Evolutionary conservation across 2,888 invertebrate species (phyloP).

Genomic region (Lasiommata megera): DNA sequence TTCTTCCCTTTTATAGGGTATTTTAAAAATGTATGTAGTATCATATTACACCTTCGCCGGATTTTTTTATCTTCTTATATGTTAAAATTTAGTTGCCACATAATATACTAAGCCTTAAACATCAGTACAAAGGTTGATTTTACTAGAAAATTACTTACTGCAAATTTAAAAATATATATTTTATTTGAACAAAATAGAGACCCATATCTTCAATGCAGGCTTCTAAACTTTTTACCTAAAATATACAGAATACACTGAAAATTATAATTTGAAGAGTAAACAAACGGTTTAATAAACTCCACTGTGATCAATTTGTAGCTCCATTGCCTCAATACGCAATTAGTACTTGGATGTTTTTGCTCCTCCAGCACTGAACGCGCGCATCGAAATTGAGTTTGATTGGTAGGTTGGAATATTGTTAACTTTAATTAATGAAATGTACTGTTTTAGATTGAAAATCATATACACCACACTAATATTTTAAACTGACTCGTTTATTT

Average conservation of each 20-base stretch:
- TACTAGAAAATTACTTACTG: too few species aligned
- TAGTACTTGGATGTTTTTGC: conserved; percentile 22
- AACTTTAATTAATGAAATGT: conserved; percentile 8
- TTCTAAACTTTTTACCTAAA: neutral
- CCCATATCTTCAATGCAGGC: neutral
- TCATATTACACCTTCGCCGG: too few species aligned
- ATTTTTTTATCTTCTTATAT: too few species aligned
- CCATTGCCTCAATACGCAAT: conserved; percentile 26
- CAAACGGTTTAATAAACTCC: conserved; percentile 19
- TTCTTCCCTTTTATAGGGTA: too few species aligned
- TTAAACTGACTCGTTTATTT: neutral
- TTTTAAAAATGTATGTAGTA: too few species aligned
- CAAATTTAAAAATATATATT: too few species aligned
- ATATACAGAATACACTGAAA: neutral
- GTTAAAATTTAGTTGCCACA: too few species aligned
- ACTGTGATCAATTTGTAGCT: conserved; percentile 25
- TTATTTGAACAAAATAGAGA: too few species aligned
- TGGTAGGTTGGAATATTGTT: conserved; percentile 8
- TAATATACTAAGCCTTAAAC: too few species aligned
- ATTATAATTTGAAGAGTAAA: conserved; percentile 1
- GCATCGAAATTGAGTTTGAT: conserved; percentile 12
- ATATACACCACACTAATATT: neutral
- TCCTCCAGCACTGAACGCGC: neutral
- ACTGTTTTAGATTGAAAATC: neutral
- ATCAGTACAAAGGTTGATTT: too few species aligned